Conservation (phyloP, 2,888 invertebrate genomes). For the Cephonodes hylas region DNA sequence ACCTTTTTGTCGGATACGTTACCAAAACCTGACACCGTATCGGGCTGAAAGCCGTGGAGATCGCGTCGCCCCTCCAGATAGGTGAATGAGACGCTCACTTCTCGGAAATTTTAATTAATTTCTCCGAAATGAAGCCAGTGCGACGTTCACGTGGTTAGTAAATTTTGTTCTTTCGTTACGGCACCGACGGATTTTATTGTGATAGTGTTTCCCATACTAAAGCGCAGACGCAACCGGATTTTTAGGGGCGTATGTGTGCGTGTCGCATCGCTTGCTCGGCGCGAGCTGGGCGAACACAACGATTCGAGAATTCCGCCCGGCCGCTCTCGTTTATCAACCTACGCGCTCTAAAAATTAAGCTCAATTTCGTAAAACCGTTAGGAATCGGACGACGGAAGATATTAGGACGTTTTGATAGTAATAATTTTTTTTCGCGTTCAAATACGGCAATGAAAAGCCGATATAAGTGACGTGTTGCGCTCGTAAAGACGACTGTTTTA, state of each 20-base stretch:
- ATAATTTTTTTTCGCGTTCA: conserved; percentile 42
- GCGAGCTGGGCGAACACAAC: conserved; percentile 33
- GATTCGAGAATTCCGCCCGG: conserved; percentile 35
- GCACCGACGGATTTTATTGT: conserved; percentile 45
- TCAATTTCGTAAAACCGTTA: conserved; percentile 30
- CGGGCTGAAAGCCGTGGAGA: background rate
- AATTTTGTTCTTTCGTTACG: conserved; percentile 56
- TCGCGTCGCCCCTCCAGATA: conserved; percentile 53
- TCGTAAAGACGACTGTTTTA: conserved; percentile 10
- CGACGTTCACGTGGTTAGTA: conserved; percentile 52
- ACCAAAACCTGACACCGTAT: conserved; percentile 43
- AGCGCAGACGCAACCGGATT: conserved; percentile 55
- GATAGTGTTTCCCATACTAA: conserved; percentile 49
- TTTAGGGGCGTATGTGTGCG: conserved; percentile 39
- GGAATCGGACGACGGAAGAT: conserved; percentile 30
- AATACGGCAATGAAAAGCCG: conserved; percentile 40
- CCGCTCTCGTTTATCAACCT: conserved; percentile 35
- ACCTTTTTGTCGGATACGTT: conserved; percentile 24
- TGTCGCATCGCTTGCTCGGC: conserved; percentile 30
- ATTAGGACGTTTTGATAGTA: conserved; percentile 40
- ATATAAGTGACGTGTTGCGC: conserved; percentile 33
- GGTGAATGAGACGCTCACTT: conserved; percentile 59
- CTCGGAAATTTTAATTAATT: conserved; percentile 69
- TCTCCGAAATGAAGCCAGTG: conserved; percentile 61
- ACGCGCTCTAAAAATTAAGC: conserved; percentile 33